These are phyloP conservation scores for Rhinopomastus cyanomelas DNA, from an alignment of 2,113 vertebrate species.

Conservation along the genomic window DNA sequence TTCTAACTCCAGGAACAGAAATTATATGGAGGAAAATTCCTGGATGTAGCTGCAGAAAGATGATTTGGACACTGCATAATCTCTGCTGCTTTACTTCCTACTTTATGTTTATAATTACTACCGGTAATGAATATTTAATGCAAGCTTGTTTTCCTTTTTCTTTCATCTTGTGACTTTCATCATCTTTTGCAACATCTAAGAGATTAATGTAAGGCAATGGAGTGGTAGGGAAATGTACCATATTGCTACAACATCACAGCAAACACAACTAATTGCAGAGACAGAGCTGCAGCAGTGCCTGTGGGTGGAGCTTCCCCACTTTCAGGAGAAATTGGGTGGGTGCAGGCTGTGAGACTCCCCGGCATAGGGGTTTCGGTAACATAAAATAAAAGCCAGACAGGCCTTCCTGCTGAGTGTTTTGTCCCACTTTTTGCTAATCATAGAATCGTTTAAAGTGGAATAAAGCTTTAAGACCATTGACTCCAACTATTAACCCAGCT, in stretches of 20 bases:
- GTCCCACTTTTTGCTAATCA: neutral
- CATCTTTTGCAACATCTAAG: conserved; percentile 25
- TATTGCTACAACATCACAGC: neutral
- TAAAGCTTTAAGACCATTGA: no score
- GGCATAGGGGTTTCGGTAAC: neutral
- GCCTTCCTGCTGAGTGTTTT: neutral
- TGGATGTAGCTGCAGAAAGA: conserved; percentile 21
- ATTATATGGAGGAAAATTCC: conserved; percentile 27
- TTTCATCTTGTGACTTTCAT: conserved; percentile 61
- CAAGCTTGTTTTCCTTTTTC: conserved; percentile 52
- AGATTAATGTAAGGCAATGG: conserved; percentile 26
- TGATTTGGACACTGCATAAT: conserved; percentile 46
- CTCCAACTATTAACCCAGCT: no score
- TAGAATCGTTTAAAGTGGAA: no score
- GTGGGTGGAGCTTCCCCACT: accelerated
- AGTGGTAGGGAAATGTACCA: neutral
- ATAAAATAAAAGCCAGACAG: neutral
- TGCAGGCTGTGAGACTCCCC: neutral
- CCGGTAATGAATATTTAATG: conserved; percentile 73
- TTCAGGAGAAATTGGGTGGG: neutral
- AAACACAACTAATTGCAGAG: neutral
- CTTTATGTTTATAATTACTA: conserved; percentile 73
- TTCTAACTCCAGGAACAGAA: conserved; percentile 48
- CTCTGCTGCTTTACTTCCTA: conserved; percentile 51
- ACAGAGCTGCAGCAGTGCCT: neutral